phyloP scores from a whole-genome alignment of 1,140 invertebrate genomes.

The Helicoverpa armigera region DNA sequence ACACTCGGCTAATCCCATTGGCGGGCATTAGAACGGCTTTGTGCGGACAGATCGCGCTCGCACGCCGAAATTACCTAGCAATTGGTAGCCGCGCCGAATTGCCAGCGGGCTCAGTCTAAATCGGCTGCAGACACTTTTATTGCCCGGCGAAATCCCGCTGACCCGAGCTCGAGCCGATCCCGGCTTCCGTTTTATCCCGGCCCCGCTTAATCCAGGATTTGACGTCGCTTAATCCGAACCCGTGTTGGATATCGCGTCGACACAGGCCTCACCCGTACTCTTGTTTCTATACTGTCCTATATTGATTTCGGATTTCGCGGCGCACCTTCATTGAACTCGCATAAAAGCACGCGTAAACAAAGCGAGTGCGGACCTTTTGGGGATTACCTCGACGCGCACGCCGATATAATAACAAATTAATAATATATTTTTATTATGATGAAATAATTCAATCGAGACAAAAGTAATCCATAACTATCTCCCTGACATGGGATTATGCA shows the following conservation, averaged over 20 bases:
- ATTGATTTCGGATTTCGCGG: conserved; percentile 77
- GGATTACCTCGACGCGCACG: conserved; percentile 55
- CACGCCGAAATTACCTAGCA: conserved; percentile 84
- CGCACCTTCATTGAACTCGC: conserved; percentile 66
- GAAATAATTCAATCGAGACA: conserved; percentile 80
- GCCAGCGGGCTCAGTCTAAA: conserved; percentile 83
- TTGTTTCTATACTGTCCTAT: conserved; percentile 69
- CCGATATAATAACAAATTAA: conserved; percentile 64
- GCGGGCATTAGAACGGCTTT: conserved; percentile 84
- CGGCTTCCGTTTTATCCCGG: conserved; percentile 76
- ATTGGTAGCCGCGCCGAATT: conserved; percentile 84
- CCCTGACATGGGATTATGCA: conserved; percentile 79
- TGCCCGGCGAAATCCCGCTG: conserved; percentile 84
- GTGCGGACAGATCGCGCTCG: conserved; percentile 82
- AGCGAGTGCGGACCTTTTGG: conserved; percentile 57
- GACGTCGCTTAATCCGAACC: conserved; percentile 86
- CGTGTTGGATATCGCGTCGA: conserved; percentile 85
- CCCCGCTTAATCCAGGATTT: conserved; percentile 85
- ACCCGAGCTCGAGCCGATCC: conserved; percentile 77
- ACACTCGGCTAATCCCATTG: conserved; percentile 84
- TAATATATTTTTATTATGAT: conserved; percentile 75
- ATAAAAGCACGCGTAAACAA: conserved; percentile 63
- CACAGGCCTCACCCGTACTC: conserved; percentile 79
- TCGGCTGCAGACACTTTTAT: conserved; percentile 87
- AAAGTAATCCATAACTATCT: conserved; percentile 82